phyloP scores from a whole-genome alignment of 2,888 invertebrate species.

The Apotomis betuletana region DNA sequence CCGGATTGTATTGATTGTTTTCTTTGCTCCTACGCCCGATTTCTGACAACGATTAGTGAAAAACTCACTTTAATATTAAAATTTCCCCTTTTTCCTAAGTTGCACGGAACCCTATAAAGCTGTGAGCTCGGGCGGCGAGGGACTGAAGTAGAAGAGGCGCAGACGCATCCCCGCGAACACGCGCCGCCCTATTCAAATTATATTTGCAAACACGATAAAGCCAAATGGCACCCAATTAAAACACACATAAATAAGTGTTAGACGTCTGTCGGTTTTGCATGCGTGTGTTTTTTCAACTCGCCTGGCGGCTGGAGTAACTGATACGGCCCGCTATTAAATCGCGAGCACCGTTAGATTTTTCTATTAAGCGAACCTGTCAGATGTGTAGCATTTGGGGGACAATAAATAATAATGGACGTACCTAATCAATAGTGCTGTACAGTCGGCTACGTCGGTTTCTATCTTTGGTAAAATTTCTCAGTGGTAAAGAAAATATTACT shows the following conservation, averaged over 20 bases:
- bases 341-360: constrained; percentile 35
- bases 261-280: constrained; percentile 30
- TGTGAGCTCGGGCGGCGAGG: constrained; percentile 46
- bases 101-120: background rate
- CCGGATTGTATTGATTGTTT: too few relatives aligned
- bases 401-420: constrained; percentile 39
- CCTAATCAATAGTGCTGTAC: constrained; percentile 35
- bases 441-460: background rate
- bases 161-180: constrained; percentile 6
- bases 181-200: constrained; percentile 34
- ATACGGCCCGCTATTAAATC: constrained; percentile 25
- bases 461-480: too few relatives aligned
- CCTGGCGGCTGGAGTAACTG: constrained; percentile 7
- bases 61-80: too few relatives aligned
- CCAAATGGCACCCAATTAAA: constrained; percentile 41
- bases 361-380: constrained; percentile 38
- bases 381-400: constrained; percentile 34
- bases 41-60: too few relatives aligned
- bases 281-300: constrained; percentile 10
- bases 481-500: too few relatives aligned
- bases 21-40: too few relatives aligned
- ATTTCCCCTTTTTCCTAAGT: background rate
- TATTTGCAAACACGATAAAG: constrained; percentile 39
- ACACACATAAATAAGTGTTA: constrained; percentile 37
- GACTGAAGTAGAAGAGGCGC: too few relatives aligned